Evolutionary conservation across 2,113 vertebrate species (phyloP), one percentile per base, ranked within the genome.

Genomic region (Cheirogaleus medius): DNA sequence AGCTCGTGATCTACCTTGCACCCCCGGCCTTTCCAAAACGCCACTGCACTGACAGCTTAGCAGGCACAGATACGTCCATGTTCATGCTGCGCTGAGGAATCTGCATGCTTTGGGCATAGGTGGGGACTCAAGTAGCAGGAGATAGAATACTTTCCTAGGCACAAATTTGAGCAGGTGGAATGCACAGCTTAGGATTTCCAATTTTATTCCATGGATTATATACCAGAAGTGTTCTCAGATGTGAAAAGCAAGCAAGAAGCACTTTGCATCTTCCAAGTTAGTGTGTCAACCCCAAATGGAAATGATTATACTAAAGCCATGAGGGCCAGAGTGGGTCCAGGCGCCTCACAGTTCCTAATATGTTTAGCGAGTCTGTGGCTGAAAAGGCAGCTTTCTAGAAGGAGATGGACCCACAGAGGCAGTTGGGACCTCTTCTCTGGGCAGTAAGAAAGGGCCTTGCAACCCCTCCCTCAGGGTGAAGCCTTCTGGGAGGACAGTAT

Each of bases 11-110:
- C 15, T 29, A 5, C n/a, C 2, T 6, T 32, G 15, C 1, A 64
- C 14, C 39, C 4, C n/a, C 2, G 2, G 1, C 14, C 23, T 74
- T 52, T 64, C 37, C 47, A 66, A 64, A 47, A 74, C n/a, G 1
- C 2, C 12, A 8, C 25, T 27, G 58, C 25, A 5, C 54, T 2
- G 9, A 14, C 17, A 58, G 13, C 39, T 74, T n/a, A 39, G 37
- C 13, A 73, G 37, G n/a, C 52, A 29, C 17, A 44, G 52, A 80
- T 52, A 25, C 2, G 7, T 23, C 10, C 21, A 8, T 1, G 1
- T 1, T 3, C 6, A 3, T 17, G 21, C 37, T n/a, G 5, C 21
- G 2, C 3, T n/a, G 27, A 49, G 5, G 3, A 60, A 42, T 23
- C 27, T 37, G 34, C 42, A 32, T 52, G 1, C 27, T 71, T 20